Conservation (phyloP, 2,888 invertebrate species). For the Sinelater perroti region DNA sequence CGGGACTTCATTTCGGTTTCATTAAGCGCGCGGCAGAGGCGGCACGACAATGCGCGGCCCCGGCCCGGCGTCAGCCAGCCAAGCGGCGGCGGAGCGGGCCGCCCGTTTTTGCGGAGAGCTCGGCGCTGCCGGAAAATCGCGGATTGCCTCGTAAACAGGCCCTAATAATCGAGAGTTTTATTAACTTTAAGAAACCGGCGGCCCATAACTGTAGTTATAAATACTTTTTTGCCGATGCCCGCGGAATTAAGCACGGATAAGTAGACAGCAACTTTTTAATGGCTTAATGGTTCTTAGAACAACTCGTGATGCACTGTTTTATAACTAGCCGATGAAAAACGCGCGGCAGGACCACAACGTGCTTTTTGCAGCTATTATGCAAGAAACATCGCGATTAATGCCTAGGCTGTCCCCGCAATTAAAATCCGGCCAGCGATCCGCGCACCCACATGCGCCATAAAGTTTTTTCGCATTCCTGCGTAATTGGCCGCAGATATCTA, state of each 20-base stretch:
- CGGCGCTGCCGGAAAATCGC: slow-evolving; percentile 10
- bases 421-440: no score
- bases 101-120: slow-evolving; percentile 12
- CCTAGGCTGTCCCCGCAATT: no score
- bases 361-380: slow-evolving; percentile 10
- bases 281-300: slow-evolving; percentile 39
- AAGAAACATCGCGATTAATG: no score
- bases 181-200: slow-evolving; percentile 33
- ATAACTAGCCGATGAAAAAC: slow-evolving; percentile 29
- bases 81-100: no score
- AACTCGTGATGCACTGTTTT: slow-evolving; percentile 30
- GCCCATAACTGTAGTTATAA: slow-evolving; percentile 39
- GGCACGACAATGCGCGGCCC: no score
- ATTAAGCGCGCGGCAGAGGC: no score
- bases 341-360: slow-evolving; percentile 11
- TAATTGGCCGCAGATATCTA: no score
- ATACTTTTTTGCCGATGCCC: slow-evolving; percentile 33
- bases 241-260: slow-evolving; percentile 32
- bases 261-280: slow-evolving; percentile 40
- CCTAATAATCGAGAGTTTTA: slow-evolving; percentile 24
- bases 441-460: no score
- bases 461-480: no score
- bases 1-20: slow-evolving; percentile 39
- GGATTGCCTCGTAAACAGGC: slow-evolving; percentile 27
- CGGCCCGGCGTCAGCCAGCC: no score